Conservation (phyloP, 1,140 invertebrate genomes). For the Leptinotarsa defecta region DNA sequence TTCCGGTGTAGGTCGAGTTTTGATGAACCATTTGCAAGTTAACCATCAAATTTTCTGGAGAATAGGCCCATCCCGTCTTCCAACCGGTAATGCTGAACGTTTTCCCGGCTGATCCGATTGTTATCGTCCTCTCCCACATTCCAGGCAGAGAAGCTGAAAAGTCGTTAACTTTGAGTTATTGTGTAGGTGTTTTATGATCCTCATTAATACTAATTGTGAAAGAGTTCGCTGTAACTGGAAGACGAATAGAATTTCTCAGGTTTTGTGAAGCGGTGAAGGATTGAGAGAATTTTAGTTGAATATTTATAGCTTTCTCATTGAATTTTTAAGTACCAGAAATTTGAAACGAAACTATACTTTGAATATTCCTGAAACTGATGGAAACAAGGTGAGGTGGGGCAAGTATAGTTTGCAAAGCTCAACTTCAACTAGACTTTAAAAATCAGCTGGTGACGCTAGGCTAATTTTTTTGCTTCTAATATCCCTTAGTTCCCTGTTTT, state of each 20-base stretch:
- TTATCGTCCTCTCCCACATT: slow-evolving; percentile 98
- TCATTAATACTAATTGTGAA: too few species aligned
- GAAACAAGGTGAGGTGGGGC: too few species aligned
- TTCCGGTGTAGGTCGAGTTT: slow-evolving; percentile 89
- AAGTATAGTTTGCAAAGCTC: too few species aligned
- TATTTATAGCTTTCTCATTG: background rate
- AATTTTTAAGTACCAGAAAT: too few species aligned
- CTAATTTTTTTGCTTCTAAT: too few species aligned
- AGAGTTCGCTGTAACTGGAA: too few species aligned
- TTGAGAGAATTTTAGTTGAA: background rate
- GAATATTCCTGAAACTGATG: too few species aligned
- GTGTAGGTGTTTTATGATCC: too few species aligned
- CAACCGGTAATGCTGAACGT: slow-evolving; percentile 97
- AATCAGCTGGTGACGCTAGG: too few species aligned
- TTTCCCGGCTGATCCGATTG: slow-evolving; percentile 96
- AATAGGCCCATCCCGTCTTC: slow-evolving; percentile 96
- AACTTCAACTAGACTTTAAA: too few species aligned
- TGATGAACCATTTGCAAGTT: slow-evolving; percentile 91
- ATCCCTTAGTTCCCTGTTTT: too few species aligned
- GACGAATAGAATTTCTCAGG: background rate
- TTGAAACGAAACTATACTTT: too few species aligned
- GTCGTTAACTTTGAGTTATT: background rate
- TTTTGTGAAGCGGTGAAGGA: background rate
- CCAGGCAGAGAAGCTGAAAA: slow-evolving; percentile 81
- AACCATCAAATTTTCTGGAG: slow-evolving; percentile 75